Conservation (phyloP, 1,140 invertebrate genomes). For the Tigriopus japonicus region DNA sequence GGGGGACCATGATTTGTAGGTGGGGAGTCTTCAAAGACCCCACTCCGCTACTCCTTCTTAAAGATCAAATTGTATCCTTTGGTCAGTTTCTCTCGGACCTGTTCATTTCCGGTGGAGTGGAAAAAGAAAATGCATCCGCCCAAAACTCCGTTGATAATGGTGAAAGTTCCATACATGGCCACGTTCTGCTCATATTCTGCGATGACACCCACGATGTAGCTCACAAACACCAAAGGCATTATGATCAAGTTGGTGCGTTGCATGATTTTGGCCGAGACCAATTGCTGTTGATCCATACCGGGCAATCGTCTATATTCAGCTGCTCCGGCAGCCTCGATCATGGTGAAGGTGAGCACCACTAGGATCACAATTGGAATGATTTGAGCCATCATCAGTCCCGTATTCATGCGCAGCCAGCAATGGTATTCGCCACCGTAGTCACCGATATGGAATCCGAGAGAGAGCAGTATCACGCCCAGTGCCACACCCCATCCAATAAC, state of each 20-base stretch:
- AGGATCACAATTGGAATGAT: slow-evolving; percentile 20
- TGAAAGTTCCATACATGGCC: slow-evolving; percentile 21
- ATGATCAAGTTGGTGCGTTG: slow-evolving; percentile 23
- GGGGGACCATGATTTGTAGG: too few species aligned
- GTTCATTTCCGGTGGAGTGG: slow-evolving; percentile 22
- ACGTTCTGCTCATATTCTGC: slow-evolving; percentile 23
- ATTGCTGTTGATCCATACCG: slow-evolving; percentile 14
- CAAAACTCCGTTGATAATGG: slow-evolving; percentile 22
- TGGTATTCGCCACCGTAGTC: slow-evolving; percentile 24
- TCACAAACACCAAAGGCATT: slow-evolving; percentile 21
- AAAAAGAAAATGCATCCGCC: slow-evolving; percentile 22
- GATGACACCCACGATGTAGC: slow-evolving; percentile 21
- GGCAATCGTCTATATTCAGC: slow-evolving; percentile 22
- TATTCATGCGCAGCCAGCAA: slow-evolving; percentile 24
- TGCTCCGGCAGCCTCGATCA: slow-evolving; percentile 24
- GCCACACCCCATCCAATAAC: slow-evolving; percentile 23
- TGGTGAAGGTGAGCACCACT: slow-evolving; percentile 21
- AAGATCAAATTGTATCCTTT: too few species aligned
- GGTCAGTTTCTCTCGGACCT: slow-evolving; percentile 17
- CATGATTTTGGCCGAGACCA: slow-evolving; percentile 19
- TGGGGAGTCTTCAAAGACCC: too few species aligned
- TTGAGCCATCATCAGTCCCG: slow-evolving; percentile 18
- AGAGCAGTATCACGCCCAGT: slow-evolving; percentile 19
- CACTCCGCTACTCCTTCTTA: too few species aligned
- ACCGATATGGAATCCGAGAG: slow-evolving; percentile 21